Evolutionary conservation across 2,888 invertebrate genomes (phyloP), one percentile per base, ranked within the genome.

Genomic region (Polylopha cassiicola): DNA sequence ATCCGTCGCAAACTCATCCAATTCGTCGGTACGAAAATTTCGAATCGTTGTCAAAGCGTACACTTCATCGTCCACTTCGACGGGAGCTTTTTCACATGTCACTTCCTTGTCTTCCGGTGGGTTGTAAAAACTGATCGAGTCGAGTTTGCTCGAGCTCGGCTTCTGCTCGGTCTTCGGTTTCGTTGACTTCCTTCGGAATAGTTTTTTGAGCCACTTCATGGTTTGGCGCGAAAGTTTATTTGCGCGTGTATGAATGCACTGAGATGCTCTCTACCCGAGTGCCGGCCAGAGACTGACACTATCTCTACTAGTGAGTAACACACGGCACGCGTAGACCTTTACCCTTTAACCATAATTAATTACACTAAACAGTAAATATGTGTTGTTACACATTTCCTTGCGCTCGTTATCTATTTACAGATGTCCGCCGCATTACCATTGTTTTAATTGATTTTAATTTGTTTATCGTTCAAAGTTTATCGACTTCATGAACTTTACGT

Each of bases 201-300:
- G 88, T 81, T 74, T 89, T 89, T 67, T 89, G 89, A 87, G 89
- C 89, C 88, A 89, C 65, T 76, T 88, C 89, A 88, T 89, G 79
- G 56, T 79, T 61, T 66, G 79, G 81, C 89, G 89, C n/a, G n/a
- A n/a, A n/a, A n/a, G 87, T 89, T 89, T 65, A 78, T 86, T 48
- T 89, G 89, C 84, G 89, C 88, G 73, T 87, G 80, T 55, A 88
- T 79, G 67, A 89, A 89, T 63, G 88, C 87, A 48, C 86, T 88
- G 67, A 88, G 88, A 53, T 87, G 85, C 71, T 50, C 46, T 53
- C 51, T 6, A 10, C 51, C 51, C 56, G 58, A 61, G 51, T 29
- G 65, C 53, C 57, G 54, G 61, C 54, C 53, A 55, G 50, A 63
- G 53, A 77, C 69, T 77, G 67, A 43, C 48, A 34, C 51, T 48